Percentiles rank a stretch among this genome's conserved stretches.
These are phyloP conservation scores for Arge pagana DNA, from an alignment of 2,888 invertebrate species.

Conservation along the genomic window DNA sequence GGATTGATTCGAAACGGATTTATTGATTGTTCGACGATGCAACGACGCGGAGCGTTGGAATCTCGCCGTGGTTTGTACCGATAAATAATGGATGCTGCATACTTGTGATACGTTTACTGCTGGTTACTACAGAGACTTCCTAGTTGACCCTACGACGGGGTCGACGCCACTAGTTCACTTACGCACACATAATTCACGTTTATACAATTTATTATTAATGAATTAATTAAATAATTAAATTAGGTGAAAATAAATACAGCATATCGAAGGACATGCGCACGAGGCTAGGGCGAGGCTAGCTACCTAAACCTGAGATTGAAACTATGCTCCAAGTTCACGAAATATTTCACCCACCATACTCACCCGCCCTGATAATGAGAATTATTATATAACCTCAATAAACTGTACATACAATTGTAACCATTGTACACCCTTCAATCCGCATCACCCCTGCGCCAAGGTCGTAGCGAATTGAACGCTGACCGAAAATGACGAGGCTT, in stretches of 20 bases:
- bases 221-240: constrained; percentile 46
- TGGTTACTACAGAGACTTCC: constrained; percentile 60
- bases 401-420: constrained; percentile 55
- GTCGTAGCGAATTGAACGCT: no score
- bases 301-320: constrained; percentile 41
- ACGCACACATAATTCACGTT: constrained; percentile 57
- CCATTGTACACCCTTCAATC: no score
- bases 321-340: constrained; percentile 37
- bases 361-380: constrained; percentile 51
- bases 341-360: constrained; percentile 34
- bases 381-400: constrained; percentile 54
- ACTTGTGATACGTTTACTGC: constrained; percentile 59
- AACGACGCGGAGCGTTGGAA: no score
- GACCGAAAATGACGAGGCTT: no score
- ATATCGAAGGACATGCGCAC: constrained; percentile 43
- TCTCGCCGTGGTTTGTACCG: constrained; percentile 9
- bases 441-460: no score
- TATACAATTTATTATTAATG: constrained; percentile 53
- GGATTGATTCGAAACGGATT: no score
- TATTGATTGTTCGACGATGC: no score
- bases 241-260: constrained; percentile 4
- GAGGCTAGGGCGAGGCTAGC: constrained; percentile 59
- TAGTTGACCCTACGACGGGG: constrained; percentile 43
- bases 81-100: constrained; percentile 56
- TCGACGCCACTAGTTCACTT: constrained; percentile 59